These are phyloP conservation scores for Chaetorhynchus papuensis DNA, from an alignment of 2,113 vertebrate species.

Conservation along the genomic window DNA sequence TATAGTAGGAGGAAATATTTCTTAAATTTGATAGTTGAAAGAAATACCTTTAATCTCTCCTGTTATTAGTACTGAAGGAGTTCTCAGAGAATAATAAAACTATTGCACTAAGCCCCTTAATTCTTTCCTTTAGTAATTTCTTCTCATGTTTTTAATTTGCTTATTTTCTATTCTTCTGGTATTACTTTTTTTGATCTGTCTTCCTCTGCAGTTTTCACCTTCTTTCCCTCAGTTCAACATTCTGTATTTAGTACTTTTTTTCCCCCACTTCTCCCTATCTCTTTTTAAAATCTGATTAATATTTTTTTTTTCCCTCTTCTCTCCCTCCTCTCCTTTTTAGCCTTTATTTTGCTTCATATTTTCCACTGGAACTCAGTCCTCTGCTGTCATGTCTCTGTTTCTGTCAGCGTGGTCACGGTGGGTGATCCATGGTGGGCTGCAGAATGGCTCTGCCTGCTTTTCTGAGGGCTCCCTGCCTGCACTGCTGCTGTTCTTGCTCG, in stretches of 20 bases:
- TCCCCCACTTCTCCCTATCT: not conserved
- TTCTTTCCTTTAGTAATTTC: not conserved
- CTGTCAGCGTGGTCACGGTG: rapidly evolving
- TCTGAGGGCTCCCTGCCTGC: not conserved
- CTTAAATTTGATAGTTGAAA: not conserved
- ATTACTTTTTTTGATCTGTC: not conserved
- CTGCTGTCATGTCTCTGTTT: not conserved
- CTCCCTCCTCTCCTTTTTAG: not conserved
- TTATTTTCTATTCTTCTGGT: not conserved
- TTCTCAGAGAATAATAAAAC: slow-evolving; percentile 16
- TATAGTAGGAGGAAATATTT: not conserved
- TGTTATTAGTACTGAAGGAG: slow-evolving; percentile 15
- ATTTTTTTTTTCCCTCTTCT: rapidly evolving
- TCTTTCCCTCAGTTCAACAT: not conserved
- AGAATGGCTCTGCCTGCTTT: not conserved
- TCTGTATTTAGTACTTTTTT: not conserved
- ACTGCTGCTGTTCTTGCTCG: not conserved
- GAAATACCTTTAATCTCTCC: slow-evolving; percentile 10
- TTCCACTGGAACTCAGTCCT: not conserved
- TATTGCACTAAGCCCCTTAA: not conserved
- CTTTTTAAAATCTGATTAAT: not conserved
- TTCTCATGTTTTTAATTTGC: not conserved
- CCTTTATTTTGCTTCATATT: not conserved
- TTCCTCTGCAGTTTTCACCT: not conserved
- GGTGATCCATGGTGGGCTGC: not conserved